Evolutionary conservation across 2,797 vertebrate species (phyloP).

Genomic region (Macroramphosus scolopax): DNA sequence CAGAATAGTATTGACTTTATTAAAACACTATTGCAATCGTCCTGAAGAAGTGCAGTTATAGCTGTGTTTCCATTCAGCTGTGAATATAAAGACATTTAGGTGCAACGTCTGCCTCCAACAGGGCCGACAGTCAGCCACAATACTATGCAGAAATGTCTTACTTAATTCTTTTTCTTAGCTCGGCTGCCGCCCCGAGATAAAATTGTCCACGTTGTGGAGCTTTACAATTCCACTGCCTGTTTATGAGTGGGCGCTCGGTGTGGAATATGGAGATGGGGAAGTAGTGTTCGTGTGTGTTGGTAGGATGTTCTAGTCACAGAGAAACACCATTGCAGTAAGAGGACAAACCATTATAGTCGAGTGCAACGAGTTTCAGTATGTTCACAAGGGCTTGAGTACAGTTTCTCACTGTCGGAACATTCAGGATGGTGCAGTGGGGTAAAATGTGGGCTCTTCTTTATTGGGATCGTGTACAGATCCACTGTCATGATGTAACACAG

Average conservation of each 20-base stretch:
- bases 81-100: conserved; percentile 17
- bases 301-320: conserved; percentile 17
- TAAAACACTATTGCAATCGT: neutral
- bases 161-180: conserved; percentile 53
- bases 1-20: too few relatives aligned
- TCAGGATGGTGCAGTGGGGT: conserved; percentile 5
- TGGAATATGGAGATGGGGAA: conserved; percentile 28
- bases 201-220: conserved; percentile 51
- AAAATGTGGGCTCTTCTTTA: neutral
- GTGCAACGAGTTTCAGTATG: conserved; percentile 9
- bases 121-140: conserved; percentile 27
- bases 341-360: conserved; percentile 26
- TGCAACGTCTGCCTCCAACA: conserved; percentile 16
- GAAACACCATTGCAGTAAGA: conserved; percentile 13
- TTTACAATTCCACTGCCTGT: conserved; percentile 38
- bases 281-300: conserved; percentile 10
- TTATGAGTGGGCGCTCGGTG: conserved; percentile 34
- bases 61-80: conserved; percentile 15
- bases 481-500: neutral
- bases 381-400: neutral
- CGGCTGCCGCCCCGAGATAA: conserved; percentile 61
- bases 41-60: conserved; percentile 6
- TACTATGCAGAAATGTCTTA: conserved; percentile 40
- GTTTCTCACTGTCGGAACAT: conserved; percentile 19
- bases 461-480: neutral